Conservation (phyloP, 1,140 invertebrate species). For the Drosophila quadrilineata region DNA sequence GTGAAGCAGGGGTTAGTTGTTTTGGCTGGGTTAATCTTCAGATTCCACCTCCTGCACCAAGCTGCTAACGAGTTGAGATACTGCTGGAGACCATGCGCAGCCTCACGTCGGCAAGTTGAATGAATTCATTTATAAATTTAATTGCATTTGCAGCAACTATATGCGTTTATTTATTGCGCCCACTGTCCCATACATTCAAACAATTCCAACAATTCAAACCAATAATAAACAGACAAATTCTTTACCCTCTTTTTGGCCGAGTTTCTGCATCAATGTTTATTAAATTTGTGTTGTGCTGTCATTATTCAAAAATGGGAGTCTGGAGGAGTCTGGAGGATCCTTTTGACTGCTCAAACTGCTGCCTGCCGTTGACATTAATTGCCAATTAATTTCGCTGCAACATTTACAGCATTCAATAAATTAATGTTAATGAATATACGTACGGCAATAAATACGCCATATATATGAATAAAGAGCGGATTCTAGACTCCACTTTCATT, state of each 20-base stretch:
- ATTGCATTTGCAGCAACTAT: slow-evolving; percentile 42
- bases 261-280: slow-evolving; percentile 20
- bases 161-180: no score
- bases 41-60: no score
- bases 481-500: no score
- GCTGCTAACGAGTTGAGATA: no score
- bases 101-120: no score
- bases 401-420: slow-evolving; percentile 45
- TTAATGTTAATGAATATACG: slow-evolving; percentile 30
- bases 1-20: no score
- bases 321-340: neutral
- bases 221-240: slow-evolving; percentile 32
- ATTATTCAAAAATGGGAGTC: neutral
- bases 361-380: slow-evolving; percentile 55
- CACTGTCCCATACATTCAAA: neutral
- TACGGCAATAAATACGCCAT: neutral
- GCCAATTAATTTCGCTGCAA: slow-evolving; percentile 60
- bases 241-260: no score
- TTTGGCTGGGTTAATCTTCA: no score
- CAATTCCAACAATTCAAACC: neutral
- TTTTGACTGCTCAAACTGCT: neutral
- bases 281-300: neutral
- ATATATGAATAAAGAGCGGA: no score
- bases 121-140: slow-evolving; percentile 27
- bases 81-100: no score